Evolutionary conservation across 2,113 vertebrate genomes (phyloP).

Genomic region (Pluvialis apricaria): DNA sequence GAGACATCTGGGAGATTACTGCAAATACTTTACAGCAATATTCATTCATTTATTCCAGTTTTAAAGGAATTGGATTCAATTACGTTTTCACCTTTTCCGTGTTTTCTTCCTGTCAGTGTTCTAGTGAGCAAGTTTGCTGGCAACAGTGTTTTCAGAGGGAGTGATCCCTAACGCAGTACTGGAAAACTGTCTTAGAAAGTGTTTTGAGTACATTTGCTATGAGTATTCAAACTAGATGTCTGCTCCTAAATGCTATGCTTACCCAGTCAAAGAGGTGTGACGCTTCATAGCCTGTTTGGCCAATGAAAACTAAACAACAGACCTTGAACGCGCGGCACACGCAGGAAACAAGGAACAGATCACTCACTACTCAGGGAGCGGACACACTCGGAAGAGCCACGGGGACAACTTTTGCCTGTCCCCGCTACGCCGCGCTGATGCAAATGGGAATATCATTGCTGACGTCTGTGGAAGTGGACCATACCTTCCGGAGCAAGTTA

Average conservation of each 20-base stretch:
- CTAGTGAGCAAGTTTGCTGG: background rate
- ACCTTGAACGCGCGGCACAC: rapidly evolving
- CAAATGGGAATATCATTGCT: background rate
- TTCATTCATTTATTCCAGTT: background rate
- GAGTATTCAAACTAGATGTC: background rate
- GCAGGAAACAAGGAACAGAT: background rate
- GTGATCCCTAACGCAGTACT: background rate
- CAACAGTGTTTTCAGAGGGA: background rate
- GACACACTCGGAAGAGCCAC: rapidly evolving
- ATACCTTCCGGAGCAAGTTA: background rate
- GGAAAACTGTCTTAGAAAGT: background rate
- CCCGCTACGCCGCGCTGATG: background rate
- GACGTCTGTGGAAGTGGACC: background rate
- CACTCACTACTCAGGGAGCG: background rate
- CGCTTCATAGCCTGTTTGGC: background rate
- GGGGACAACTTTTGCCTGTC: background rate
- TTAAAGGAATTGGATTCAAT: background rate
- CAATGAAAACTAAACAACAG: background rate
- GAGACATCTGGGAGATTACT: background rate
- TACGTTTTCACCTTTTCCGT: background rate
- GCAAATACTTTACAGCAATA: background rate
- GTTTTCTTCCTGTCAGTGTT: background rate
- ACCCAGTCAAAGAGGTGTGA: background rate
- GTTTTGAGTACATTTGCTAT: background rate
- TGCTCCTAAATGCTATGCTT: background rate